Evolutionary conservation across 2,888 invertebrate genomes (phyloP).

Genomic region (Acleris cristana): DNA sequence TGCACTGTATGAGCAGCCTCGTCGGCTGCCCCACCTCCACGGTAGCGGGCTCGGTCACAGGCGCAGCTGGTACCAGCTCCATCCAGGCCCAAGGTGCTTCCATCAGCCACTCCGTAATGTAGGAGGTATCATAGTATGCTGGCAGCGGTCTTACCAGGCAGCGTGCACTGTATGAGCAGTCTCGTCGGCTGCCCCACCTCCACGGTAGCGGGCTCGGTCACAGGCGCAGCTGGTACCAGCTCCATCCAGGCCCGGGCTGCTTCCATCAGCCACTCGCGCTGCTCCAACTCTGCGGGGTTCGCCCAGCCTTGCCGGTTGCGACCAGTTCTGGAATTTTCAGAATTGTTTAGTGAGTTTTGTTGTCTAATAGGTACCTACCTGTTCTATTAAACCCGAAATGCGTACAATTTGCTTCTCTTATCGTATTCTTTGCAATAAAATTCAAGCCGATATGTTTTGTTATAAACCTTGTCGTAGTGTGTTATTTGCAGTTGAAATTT

Average conservation of each 20-base stretch:
- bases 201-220: constrained; percentile 80
- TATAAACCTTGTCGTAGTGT: too few relatives aligned
- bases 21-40: constrained; percentile 90
- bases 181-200: constrained; percentile 89
- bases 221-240: constrained; percentile 75
- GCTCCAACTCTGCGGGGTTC: constrained; percentile 67
- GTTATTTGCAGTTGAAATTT: too few relatives aligned
- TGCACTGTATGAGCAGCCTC: constrained; percentile 85
- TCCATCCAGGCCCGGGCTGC: constrained; percentile 90
- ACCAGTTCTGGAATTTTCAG: constrained; percentile 75
- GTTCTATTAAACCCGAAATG: too few relatives aligned
- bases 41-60: constrained; percentile 74
- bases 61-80: constrained; percentile 83
- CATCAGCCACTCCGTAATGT: constrained; percentile 63
- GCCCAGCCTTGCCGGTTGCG: constrained; percentile 83
- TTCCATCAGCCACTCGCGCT: constrained; percentile 74
- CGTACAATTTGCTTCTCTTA: too few relatives aligned
- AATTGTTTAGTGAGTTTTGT: background rate
- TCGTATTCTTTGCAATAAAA: too few relatives aligned
- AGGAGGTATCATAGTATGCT: background rate
- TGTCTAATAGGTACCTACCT: too few relatives aligned
- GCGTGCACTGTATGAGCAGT: constrained; percentile 85
- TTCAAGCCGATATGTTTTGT: too few relatives aligned
- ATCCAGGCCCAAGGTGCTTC: constrained; percentile 88
- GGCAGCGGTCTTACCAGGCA: constrained; percentile 77